Evolutionary conservation across 2,797 vertebrate genomes (phyloP).

Genomic region (Hydrophis major): DNA sequence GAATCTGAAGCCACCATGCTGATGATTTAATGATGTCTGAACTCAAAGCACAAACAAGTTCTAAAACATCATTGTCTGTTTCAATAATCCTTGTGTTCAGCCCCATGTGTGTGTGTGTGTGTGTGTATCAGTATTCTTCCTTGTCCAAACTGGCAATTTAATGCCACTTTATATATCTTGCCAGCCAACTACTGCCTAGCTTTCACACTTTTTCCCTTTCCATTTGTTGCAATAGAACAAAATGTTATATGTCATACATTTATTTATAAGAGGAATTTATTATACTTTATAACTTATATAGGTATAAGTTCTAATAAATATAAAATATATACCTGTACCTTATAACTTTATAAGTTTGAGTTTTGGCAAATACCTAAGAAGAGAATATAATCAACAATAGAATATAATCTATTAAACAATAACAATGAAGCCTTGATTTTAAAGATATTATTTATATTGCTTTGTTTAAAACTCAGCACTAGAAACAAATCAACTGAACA

Average conservation of each 20-base stretch:
- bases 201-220: not conserved
- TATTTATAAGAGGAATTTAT: not conserved
- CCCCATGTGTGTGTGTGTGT: not conserved
- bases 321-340: not conserved
- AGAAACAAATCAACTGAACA: not conserved
- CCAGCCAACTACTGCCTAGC: not conserved
- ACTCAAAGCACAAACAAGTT: not conserved
- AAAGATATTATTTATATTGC: not conserved
- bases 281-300: not conserved
- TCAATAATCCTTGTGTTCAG: not conserved
- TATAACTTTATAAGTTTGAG: not conserved
- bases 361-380: not conserved
- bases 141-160: not conserved
- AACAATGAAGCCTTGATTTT: not conserved
- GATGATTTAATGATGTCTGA: slow-evolving; percentile 10
- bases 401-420: not conserved
- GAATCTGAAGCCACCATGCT: not conserved
- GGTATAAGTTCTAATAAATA: not conserved
- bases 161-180: not conserved
- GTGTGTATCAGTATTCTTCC: not conserved
- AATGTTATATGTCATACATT: not conserved
- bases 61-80: not conserved
- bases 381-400: not conserved
- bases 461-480: not conserved
- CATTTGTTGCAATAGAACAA: not conserved